Percentiles rank a stretch among this genome's conserved stretches.
phyloP scores from a whole-genome alignment of 1,140 invertebrate species.

The Apolygus lucorum region DNA sequence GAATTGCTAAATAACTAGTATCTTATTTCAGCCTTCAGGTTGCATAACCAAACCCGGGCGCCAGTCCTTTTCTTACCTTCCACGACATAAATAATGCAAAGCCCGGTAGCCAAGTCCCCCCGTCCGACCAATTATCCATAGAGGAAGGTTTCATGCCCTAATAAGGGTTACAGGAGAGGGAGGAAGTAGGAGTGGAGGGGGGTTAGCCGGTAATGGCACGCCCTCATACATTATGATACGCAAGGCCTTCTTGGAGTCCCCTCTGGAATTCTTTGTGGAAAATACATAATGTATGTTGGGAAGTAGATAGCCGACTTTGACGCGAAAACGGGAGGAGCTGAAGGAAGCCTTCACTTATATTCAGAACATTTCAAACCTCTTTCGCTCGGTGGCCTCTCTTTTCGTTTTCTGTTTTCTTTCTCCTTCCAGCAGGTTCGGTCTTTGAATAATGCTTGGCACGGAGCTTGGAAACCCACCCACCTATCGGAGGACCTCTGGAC shows the following conservation, averaged over 20 bases:
- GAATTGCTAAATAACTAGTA: too few species aligned
- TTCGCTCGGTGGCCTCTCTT: neutral
- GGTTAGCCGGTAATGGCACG: neutral
- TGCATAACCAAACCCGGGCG: too few species aligned
- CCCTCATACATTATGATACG: slow-evolving; percentile 1
- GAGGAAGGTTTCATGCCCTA: neutral
- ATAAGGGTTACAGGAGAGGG: neutral
- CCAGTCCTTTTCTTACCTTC: too few species aligned
- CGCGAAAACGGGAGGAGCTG: neutral
- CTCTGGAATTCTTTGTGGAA: neutral
- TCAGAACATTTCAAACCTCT: neutral
- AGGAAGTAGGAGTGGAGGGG: neutral
- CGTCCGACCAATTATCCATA: neutral
- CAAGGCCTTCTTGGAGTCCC: neutral
- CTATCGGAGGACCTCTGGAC: neutral
- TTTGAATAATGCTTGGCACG: neutral
- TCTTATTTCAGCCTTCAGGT: too few species aligned
- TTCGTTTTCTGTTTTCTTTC: neutral
- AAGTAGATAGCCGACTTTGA: slow-evolving; percentile 1
- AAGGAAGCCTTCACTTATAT: neutral
- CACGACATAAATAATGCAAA: neutral
- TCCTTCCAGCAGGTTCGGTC: neutral
- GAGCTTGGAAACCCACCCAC: neutral
- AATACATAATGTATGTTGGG: neutral
- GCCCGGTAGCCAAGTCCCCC: neutral